A percentile compares a stretch with the other conserved stretches of the same genome.
phyloP scores from a whole-genome alignment of 2,888 invertebrate genomes.

The Tipula vernalis region DNA sequence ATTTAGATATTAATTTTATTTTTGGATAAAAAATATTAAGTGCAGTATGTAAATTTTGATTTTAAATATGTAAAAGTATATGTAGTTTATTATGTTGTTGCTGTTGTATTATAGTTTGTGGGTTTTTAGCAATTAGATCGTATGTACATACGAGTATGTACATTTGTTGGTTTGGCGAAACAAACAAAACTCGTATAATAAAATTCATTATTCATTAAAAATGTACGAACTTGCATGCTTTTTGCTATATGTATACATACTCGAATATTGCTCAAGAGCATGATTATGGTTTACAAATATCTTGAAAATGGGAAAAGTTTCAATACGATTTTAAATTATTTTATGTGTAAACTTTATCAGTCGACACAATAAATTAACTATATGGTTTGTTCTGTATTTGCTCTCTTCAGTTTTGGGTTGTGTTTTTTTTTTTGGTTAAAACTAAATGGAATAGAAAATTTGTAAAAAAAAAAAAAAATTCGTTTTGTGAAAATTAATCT shows the following conservation, averaged over 20 bases:
- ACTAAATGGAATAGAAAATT: background rate
- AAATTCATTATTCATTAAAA: background rate
- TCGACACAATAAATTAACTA: background rate
- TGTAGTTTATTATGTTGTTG: background rate
- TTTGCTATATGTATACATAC: background rate
- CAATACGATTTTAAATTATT: background rate
- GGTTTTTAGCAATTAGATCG: background rate
- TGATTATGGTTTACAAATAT: background rate
- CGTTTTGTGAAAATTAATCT: background rate
- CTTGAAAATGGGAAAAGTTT: background rate
- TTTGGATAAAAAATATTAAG: background rate
- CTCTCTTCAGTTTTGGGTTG: background rate
- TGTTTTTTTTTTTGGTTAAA: no score
- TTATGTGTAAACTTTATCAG: background rate
- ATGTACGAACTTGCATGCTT: background rate
- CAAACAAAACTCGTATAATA: background rate
- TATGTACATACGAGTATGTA: background rate
- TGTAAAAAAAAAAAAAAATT: background rate
- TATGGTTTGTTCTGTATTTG: background rate
- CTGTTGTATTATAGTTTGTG: background rate
- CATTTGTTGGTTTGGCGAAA: background rate
- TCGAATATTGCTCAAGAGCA: background rate
- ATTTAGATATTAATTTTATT: background rate
- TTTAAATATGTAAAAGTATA: background rate
- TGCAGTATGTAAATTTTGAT: background rate